Conservation (phyloP, 2,888 invertebrate species). For the Thyatira batis region DNA sequence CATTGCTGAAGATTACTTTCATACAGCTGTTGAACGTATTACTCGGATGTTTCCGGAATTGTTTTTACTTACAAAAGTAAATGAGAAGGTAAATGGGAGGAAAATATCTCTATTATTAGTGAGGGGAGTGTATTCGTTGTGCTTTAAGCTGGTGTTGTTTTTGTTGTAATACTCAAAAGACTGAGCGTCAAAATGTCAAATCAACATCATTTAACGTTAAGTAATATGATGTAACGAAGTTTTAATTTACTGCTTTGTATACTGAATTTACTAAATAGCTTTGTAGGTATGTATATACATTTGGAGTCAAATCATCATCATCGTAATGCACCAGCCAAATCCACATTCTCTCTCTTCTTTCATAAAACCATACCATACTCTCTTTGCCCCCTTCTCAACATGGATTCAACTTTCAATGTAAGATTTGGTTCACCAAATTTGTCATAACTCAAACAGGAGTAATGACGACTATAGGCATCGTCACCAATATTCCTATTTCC, state of each 20-base stretch:
- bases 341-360: neutral
- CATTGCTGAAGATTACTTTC: constrained; percentile 6
- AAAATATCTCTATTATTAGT: too few relatives aligned
- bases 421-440: neutral
- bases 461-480: neutral
- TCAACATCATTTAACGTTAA: too few relatives aligned
- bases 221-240: too few relatives aligned
- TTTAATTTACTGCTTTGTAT: too few relatives aligned
- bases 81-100: too few relatives aligned
- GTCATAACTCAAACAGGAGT: neutral
- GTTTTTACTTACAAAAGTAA: neutral
- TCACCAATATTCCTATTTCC: neutral
- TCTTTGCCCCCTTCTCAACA: neutral
- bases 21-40: constrained; percentile 6
- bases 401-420: neutral
- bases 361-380: neutral
- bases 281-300: too few relatives aligned
- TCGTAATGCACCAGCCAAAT: neutral
- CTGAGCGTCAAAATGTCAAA: too few relatives aligned
- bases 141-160: too few relatives aligned
- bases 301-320: neutral
- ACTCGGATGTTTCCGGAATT: constrained; percentile 1
- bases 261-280: too few relatives aligned
- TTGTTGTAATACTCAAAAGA: too few relatives aligned
- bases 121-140: too few relatives aligned